Evolutionary conservation across 2,888 invertebrate genomes (phyloP).

Genomic region (Melitaea athalia): DNA sequence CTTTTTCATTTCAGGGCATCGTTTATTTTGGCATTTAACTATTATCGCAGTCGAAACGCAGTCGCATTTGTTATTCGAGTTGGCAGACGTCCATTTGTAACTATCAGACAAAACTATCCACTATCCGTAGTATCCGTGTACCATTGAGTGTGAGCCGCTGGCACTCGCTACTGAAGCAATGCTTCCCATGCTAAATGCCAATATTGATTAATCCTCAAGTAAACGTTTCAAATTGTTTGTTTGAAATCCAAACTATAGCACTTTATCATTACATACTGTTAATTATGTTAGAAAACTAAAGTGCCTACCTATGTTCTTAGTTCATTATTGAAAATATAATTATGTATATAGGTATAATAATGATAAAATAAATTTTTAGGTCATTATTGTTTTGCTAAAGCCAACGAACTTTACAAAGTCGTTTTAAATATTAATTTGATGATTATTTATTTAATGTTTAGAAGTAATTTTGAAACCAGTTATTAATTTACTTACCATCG

Average conservation of each 20-base stretch:
- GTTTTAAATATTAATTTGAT: slow-evolving; percentile 1
- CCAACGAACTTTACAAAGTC: background rate
- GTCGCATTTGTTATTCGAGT: slow-evolving; percentile 54
- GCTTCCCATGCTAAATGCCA: slow-evolving; percentile 18
- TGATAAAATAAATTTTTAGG: background rate
- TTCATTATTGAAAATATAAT: no score
- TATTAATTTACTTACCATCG: no score
- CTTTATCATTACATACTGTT: background rate
- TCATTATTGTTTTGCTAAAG: background rate
- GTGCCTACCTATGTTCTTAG: no score
- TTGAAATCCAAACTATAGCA: background rate
- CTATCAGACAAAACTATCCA: slow-evolving; percentile 49
- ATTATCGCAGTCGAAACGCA: slow-evolving; percentile 49
- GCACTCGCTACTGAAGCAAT: slow-evolving; percentile 26
- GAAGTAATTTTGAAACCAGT: no score
- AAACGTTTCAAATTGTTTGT: background rate
- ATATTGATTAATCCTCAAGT: slow-evolving; percentile 3
- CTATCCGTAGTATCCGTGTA: slow-evolving; percentile 19
- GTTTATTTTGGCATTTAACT: slow-evolving; percentile 52
- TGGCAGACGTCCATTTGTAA: slow-evolving; percentile 67
- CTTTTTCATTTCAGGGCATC: slow-evolving; percentile 21
- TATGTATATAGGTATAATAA: no score
- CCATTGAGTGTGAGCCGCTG: slow-evolving; percentile 36
- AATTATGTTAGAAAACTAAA: no score
- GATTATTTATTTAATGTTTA: background rate